These are phyloP conservation scores for Heterohyrax brucei DNA, from an alignment of 2,797 vertebrate species.

Conservation along the genomic window DNA sequence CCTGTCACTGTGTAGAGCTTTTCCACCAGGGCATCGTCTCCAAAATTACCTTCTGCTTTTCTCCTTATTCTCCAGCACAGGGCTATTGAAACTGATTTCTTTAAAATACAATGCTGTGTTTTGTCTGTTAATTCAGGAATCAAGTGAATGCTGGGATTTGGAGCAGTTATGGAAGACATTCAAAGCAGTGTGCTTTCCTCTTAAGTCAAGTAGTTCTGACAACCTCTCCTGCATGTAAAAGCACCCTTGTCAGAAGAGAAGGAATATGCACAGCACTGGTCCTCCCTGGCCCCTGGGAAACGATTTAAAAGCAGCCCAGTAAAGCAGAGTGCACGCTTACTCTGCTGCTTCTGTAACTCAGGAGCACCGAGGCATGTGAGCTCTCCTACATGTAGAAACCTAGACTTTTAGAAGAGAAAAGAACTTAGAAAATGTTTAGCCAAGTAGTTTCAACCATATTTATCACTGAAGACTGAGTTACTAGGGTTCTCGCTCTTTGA, in stretches of 20 bases:
- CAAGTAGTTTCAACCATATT: background rate
- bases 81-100: background rate
- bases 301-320: background rate
- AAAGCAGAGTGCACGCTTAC: background rate
- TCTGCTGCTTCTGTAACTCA: background rate
- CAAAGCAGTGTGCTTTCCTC: background rate
- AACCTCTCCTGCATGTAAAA: background rate
- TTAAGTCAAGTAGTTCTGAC: background rate
- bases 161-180: background rate
- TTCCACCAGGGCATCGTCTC: background rate
- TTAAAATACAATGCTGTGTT: background rate
- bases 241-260: background rate
- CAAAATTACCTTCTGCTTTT: background rate
- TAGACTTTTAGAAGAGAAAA: constrained; percentile 3
- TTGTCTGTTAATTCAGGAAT: constrained; percentile 53
- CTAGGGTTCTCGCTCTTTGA: background rate
- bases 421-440: background rate
- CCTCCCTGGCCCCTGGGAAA: background rate
- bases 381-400: background rate
- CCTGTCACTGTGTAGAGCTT: background rate
- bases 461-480: background rate
- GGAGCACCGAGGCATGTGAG: background rate
- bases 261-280: no score
- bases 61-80: background rate
- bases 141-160: background rate